A percentile compares a stretch with the other conserved stretches of the same genome.
Conservation (phyloP, 2,888 invertebrate species). For the Drosophila barbarae region DNA sequence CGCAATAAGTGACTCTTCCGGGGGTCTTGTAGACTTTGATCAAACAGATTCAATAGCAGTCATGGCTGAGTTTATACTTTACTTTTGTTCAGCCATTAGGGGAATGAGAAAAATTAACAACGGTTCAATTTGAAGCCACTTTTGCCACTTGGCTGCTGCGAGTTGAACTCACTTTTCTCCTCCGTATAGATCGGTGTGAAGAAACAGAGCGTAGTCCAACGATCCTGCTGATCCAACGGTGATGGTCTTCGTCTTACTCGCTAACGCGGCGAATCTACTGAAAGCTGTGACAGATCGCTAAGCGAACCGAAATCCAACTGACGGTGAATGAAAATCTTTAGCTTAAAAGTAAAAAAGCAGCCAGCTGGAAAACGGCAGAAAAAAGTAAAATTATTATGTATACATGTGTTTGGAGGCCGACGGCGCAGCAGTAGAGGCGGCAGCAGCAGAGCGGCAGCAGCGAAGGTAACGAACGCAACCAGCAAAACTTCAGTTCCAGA, state of each 20-base stretch:
- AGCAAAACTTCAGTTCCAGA: slow-evolving; percentile 24
- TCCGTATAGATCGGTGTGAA: not conserved
- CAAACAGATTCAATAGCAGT: not conserved
- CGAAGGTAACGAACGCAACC: slow-evolving; percentile 50
- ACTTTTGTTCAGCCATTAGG: not conserved
- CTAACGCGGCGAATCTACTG: slow-evolving; percentile 23
- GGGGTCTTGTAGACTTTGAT: not conserved
- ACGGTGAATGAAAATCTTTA: slow-evolving; percentile 78
- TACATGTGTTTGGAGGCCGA: slow-evolving; percentile 71
- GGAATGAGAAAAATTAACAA: not conserved
- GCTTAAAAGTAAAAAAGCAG: slow-evolving; percentile 76
- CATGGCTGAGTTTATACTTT: not conserved
- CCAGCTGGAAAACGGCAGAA: slow-evolving; percentile 71
- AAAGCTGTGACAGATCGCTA: slow-evolving; percentile 76
- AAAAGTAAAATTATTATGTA: slow-evolving; percentile 72
- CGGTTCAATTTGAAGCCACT: not conserved
- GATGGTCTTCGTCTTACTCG: not conserved
- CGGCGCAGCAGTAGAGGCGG: slow-evolving; percentile 42
- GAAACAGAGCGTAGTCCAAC: not conserved
- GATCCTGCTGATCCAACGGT: slow-evolving; percentile 1
- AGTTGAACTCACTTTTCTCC: slow-evolving; percentile 23
- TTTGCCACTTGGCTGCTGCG: not conserved
- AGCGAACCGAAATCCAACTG: slow-evolving; percentile 78
- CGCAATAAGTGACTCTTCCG: not conserved
- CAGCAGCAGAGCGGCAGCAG: slow-evolving; percentile 43